Conservation (phyloP, 2,797 vertebrate genomes). For the Numenius phaeopus region DNA sequence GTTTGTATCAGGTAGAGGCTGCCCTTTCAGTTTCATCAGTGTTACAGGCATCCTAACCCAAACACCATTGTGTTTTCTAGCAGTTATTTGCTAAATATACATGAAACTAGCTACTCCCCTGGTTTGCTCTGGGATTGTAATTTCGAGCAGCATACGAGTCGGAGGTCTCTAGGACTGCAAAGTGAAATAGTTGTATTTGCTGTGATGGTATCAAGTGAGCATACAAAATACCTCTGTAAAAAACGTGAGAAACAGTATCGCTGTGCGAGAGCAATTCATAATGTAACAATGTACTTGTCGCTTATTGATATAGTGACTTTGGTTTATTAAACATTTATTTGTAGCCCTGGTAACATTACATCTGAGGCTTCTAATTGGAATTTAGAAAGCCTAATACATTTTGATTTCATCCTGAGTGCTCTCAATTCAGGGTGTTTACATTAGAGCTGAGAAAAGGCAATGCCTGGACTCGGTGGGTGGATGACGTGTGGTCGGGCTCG, state of each 20-base stretch:
- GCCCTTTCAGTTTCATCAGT: not conserved
- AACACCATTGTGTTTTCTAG: not conserved
- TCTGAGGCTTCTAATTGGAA: conserved; percentile 37
- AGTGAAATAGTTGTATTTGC: conserved; percentile 7
- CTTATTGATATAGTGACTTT: conserved; percentile 19
- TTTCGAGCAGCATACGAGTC: not conserved
- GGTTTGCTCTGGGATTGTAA: not conserved
- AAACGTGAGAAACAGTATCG: not conserved
- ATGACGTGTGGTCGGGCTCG: not conserved
- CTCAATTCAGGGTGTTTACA: not conserved
- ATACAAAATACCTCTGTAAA: not conserved
- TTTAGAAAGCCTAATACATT: conserved; percentile 53
- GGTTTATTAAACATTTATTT: conserved; percentile 41
- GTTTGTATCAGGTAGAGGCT: not conserved
- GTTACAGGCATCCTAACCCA: not conserved
- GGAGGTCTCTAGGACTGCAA: not conserved
- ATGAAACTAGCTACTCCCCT: not conserved
- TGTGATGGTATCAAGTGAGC: not conserved
- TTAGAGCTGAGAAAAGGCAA: not conserved
- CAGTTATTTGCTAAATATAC: not conserved
- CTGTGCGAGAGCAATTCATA: not conserved
- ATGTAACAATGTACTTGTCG: conserved; percentile 2
- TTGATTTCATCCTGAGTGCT: conserved; percentile 17
- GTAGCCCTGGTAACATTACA: not conserved
- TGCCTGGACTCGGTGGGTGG: not conserved